Conservation (phyloP, 1,140 invertebrate genomes). For the Cepaea nemoralis region DNA sequence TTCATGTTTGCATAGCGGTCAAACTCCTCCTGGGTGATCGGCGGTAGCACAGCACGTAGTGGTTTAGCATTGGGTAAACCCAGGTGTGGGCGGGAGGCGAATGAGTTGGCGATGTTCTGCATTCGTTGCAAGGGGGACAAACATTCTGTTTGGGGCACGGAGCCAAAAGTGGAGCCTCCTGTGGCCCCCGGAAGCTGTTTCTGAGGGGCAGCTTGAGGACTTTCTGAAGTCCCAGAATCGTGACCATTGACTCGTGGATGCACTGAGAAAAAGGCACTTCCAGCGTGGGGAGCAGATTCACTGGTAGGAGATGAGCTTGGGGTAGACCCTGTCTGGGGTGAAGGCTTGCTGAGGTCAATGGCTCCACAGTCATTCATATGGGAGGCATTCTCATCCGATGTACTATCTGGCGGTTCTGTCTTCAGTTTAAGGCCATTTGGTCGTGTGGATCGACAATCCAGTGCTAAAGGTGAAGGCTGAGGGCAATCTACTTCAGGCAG, state of each 20-base stretch:
- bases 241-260: slow-evolving; percentile 75
- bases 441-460: slow-evolving; percentile 20
- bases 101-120: slow-evolving; percentile 97
- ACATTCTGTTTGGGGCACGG: slow-evolving; percentile 73
- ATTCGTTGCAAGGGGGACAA: slow-evolving; percentile 92
- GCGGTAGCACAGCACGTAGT: slow-evolving; percentile 94
- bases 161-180: slow-evolving; percentile 71
- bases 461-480: slow-evolving; percentile 17
- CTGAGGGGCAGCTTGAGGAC: slow-evolving; percentile 47
- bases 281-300: slow-evolving; percentile 76
- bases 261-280: slow-evolving; percentile 87
- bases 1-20: slow-evolving; percentile 98
- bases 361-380: slow-evolving; percentile 57
- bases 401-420: slow-evolving; percentile 61
- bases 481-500: background rate
- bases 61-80: slow-evolving; percentile 84
- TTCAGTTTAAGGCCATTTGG: slow-evolving; percentile 52
- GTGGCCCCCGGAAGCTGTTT: slow-evolving; percentile 75
- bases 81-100: slow-evolving; percentile 78
- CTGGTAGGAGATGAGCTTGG: slow-evolving; percentile 53
- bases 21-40: slow-evolving; percentile 98
- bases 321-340: slow-evolving; percentile 58
- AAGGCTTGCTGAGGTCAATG: slow-evolving; percentile 63
- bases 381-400: slow-evolving; percentile 51
- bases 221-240: slow-evolving; percentile 65